Percentiles rank a stretch among this genome's conserved stretches.
These are phyloP conservation scores for Gortyna flavago DNA, from an alignment of 2,888 invertebrate genomes.

Conservation along the genomic window DNA sequence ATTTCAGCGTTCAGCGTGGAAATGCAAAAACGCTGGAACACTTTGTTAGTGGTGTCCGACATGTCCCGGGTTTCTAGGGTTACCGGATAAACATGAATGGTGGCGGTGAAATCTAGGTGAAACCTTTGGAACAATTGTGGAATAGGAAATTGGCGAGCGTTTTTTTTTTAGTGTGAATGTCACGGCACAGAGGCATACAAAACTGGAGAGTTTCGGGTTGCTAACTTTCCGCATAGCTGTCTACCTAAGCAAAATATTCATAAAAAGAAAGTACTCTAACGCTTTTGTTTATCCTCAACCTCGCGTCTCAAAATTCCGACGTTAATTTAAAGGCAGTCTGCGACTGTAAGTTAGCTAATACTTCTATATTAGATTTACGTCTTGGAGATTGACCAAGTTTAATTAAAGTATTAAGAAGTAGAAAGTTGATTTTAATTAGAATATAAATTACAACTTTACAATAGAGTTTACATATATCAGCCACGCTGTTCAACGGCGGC, in stretches of 20 bases:
- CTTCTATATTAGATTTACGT: conserved; percentile 8
- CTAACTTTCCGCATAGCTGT: neutral
- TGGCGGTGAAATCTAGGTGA: conserved; percentile 21
- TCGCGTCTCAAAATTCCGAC: neutral
- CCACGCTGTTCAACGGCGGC: neutral
- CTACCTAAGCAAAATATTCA: neutral
- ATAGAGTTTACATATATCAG: neutral
- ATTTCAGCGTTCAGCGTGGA: conserved; percentile 20
- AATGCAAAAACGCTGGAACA: conserved; percentile 41
- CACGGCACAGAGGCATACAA: neutral
- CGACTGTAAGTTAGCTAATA: neutral
- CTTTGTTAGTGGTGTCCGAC: conserved; percentile 28
- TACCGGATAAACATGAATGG: conserved; percentile 32
- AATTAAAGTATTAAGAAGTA: conserved; percentile 4
- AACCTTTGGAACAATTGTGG: conserved; percentile 12
- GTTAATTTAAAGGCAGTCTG: neutral
- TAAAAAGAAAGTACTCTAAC: neutral
- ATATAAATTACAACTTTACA: neutral
- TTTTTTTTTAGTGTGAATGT: conserved; percentile 14
- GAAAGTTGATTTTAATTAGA: neutral
- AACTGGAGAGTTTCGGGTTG: conserved; percentile 13
- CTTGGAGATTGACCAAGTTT: conserved; percentile 10
- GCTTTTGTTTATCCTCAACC: neutral
- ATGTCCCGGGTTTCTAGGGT: conserved; percentile 6
- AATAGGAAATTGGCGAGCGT: conserved; percentile 11